A percentile compares a stretch with the other conserved stretches of the same genome.
These are phyloP conservation scores for Drosophila ambigua DNA, from an alignment of 1,140 invertebrate genomes.

Conservation along the genomic window DNA sequence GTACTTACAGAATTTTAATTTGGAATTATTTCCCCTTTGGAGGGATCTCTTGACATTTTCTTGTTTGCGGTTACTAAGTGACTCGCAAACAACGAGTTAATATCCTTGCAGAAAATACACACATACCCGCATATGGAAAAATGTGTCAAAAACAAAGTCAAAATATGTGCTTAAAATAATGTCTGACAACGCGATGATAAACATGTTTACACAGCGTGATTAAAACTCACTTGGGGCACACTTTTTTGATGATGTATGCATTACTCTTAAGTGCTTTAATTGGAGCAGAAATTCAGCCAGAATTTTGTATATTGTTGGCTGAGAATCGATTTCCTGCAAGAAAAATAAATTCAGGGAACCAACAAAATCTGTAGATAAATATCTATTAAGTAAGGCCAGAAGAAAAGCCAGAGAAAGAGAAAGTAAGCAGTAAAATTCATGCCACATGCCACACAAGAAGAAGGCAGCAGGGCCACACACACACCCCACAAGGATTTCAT, in stretches of 20 bases:
- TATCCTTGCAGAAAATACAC: conserved; percentile 19
- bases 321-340: conserved; percentile 34
- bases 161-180: conserved; percentile 24
- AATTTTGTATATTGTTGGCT: conserved; percentile 20
- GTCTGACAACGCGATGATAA: conserved; percentile 16
- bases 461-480: conserved; percentile 38
- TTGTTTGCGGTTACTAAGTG: conserved; percentile 48
- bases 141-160: conserved; percentile 37
- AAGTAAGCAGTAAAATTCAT: conserved; percentile 35
- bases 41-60: conserved; percentile 17
- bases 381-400: conserved; percentile 45
- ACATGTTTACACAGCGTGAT: conserved; percentile 38
- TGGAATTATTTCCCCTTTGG: conserved; percentile 38
- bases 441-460: conserved; percentile 24
- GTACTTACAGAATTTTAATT: conserved; percentile 64
- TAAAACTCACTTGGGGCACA: conserved; percentile 34
- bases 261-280: conserved; percentile 14
- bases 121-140: conserved; percentile 12
- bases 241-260: conserved; percentile 30
- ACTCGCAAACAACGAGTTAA: conserved; percentile 41
- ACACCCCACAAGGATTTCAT: conserved; percentile 36
- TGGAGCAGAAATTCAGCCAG: conserved; percentile 16
- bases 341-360: conserved; percentile 28
- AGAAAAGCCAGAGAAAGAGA: neutral
- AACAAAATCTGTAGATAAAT: conserved; percentile 41